Percentiles rank a stretch among this genome's conserved stretches.
phyloP scores from a whole-genome alignment of 2,888 invertebrate species.

The Fragum sueziense region DNA sequence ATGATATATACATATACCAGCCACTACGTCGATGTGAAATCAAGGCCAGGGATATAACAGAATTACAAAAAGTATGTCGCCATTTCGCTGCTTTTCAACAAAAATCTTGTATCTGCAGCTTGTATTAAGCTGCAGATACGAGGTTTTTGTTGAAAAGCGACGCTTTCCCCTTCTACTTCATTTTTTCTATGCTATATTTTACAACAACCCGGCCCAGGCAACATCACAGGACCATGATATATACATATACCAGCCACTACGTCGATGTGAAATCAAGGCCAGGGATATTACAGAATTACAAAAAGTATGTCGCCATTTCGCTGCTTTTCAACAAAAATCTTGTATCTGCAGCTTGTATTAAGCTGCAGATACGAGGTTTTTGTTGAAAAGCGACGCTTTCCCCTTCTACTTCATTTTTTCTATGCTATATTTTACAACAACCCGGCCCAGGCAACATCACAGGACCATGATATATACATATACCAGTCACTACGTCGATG shows the following conservation, averaged over 20 bases:
- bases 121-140: too few species aligned
- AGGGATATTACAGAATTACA: constrained; percentile 21
- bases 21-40: constrained; percentile 14
- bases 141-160: too few species aligned
- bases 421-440: too few species aligned
- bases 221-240: constrained; percentile 12
- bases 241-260: constrained; percentile 20
- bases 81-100: too few species aligned
- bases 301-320: constrained; percentile 23
- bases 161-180: too few species aligned
- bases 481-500: constrained; percentile 18
- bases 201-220: background rate
- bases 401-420: too few species aligned
- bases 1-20: constrained; percentile 28
- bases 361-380: too few species aligned
- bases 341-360: too few species aligned
- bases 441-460: background rate
- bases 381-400: too few species aligned
- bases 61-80: constrained; percentile 25
- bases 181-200: too few species aligned
- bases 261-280: constrained; percentile 20
- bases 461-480: constrained; percentile 24
- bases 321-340: too few species aligned
- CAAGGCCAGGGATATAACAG: constrained; percentile 19
- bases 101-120: too few species aligned